These are phyloP conservation scores for Pseudocheirus occidentalis DNA, from an alignment of 2,797 vertebrate genomes.

Conservation along the genomic window DNA sequence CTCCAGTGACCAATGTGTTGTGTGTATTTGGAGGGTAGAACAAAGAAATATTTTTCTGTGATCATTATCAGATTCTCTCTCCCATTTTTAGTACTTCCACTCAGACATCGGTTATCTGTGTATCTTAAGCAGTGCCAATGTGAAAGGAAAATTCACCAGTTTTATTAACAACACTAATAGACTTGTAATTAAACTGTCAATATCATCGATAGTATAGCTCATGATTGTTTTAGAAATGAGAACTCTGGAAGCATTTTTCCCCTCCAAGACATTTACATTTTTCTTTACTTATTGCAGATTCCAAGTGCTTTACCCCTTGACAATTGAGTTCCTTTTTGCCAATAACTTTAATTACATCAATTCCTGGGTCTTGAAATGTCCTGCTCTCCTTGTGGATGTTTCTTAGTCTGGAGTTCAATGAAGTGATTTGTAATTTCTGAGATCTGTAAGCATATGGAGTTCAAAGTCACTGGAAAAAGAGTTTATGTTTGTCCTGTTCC, in stretches of 20 bases:
- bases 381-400: not conserved
- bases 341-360: constrained; percentile 43
- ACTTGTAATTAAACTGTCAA: constrained; percentile 13
- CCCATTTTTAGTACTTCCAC: not conserved
- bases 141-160: constrained; percentile 24
- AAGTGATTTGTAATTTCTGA: not conserved
- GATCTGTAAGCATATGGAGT: not conserved
- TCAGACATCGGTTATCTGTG: not conserved
- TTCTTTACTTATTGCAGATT: constrained; percentile 18
- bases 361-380: constrained; percentile 15
- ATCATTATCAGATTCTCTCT: not conserved
- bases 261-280: constrained; percentile 46
- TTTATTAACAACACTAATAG: constrained; percentile 49
- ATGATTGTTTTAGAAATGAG: constrained; percentile 17
- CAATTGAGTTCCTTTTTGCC: constrained; percentile 47
- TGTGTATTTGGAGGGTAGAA: not conserved
- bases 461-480: not conserved
- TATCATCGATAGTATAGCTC: constrained; percentile 49
- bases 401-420: not conserved
- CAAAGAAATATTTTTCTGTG: not conserved
- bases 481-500: rapidly evolving
- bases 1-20: not conserved
- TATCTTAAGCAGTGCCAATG: constrained; percentile 5
- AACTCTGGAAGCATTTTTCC: constrained; percentile 10
- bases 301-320: not conserved